A percentile compares a stretch with the other conserved stretches of the same genome.
phyloP scores from a whole-genome alignment of 2,888 invertebrate genomes.

The Cataglyphis altisquamis region DNA sequence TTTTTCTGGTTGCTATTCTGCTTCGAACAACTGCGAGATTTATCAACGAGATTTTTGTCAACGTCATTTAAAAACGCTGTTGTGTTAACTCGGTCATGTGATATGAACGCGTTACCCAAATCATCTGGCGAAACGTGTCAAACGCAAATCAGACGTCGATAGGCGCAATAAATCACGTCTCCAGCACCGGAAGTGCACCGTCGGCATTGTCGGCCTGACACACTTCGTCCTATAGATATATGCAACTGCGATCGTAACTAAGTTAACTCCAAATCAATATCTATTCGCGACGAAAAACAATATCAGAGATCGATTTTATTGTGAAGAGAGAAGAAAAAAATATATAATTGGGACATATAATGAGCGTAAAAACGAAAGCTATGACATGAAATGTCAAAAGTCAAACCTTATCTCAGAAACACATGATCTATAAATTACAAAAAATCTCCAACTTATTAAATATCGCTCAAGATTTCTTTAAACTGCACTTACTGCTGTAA shows the following conservation, averaged over 20 bases:
- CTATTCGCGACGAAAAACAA: background rate
- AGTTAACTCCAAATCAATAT: slow-evolving; percentile 28
- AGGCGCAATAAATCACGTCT: slow-evolving; percentile 60
- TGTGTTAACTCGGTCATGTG: slow-evolving; percentile 17
- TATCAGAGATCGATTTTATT: background rate
- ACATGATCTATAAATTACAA: background rate
- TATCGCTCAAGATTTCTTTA: background rate
- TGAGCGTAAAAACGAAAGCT: background rate
- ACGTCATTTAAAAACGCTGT: slow-evolving; percentile 3
- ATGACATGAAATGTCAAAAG: background rate
- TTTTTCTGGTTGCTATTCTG: slow-evolving; percentile 12
- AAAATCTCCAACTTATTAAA: background rate
- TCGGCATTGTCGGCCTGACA: slow-evolving; percentile 55
- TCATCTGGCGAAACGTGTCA: slow-evolving; percentile 16
- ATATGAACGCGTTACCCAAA: background rate
- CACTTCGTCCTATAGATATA: slow-evolving; percentile 29
- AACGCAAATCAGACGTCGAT: slow-evolving; percentile 23
- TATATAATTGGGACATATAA: background rate
- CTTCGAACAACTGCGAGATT: slow-evolving; percentile 9
- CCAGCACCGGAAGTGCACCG: slow-evolving; percentile 60
- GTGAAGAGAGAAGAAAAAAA: background rate
- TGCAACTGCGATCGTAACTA: slow-evolving; percentile 1
- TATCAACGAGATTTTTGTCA: slow-evolving; percentile 4
- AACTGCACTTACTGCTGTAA: background rate
- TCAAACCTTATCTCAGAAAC: background rate